These are phyloP conservation scores for Diachasma alloeum DNA, from an alignment of 1,140 invertebrate genomes.

Conservation along the genomic window DNA sequence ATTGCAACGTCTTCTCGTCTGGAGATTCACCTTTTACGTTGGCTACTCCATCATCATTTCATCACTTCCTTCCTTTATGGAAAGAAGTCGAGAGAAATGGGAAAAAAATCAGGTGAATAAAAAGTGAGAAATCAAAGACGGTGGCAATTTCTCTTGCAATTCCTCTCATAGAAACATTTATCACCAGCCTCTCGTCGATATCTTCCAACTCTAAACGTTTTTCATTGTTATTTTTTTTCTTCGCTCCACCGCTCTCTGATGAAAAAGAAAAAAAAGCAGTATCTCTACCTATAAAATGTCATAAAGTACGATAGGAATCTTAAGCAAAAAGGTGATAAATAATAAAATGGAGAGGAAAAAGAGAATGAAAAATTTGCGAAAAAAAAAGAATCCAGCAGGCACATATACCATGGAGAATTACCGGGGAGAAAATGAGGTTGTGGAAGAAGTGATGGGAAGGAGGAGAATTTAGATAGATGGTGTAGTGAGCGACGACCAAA, in stretches of 20 bases:
- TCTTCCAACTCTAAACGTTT: background rate
- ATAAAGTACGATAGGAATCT: background rate
- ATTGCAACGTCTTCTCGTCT: background rate
- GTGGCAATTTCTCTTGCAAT: background rate
- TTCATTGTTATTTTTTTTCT: background rate
- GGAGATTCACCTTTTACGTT: background rate
- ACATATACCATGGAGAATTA: background rate
- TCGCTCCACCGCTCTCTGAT: background rate
- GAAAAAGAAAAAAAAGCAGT: background rate
- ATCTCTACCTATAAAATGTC: background rate
- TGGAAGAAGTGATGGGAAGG: background rate
- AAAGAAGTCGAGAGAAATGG: background rate
- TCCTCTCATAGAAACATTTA: conserved; percentile 17
- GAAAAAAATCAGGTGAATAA: conserved; percentile 1
- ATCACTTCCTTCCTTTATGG: background rate
- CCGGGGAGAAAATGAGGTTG: background rate
- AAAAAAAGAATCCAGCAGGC: background rate
- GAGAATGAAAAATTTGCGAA: background rate
- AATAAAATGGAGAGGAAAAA: background rate
- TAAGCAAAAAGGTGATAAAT: background rate
- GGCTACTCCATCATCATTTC: background rate
- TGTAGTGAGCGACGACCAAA: conserved; percentile 1
- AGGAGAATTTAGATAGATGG: background rate
- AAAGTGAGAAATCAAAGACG: conserved; percentile 19
- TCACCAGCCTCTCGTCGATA: conserved; percentile 3